Evolutionary conservation across 2,888 invertebrate species (phyloP).

Genomic region (Blastobasis adustella): DNA sequence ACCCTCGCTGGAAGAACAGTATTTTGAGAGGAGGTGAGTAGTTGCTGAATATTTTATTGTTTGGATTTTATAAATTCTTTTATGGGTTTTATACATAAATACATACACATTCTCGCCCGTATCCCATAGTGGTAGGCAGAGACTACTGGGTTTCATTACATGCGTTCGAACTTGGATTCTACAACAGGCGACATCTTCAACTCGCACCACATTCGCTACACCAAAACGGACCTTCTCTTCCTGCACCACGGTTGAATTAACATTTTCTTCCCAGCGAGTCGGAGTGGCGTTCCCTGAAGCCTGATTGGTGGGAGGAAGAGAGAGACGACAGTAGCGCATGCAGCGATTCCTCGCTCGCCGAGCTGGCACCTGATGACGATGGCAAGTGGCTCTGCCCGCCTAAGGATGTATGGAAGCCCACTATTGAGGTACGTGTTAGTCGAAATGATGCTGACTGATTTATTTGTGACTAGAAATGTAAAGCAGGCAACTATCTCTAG

Average conservation of each 20-base stretch:
- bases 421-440: constrained; percentile 76
- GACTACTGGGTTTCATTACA: no score
- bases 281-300: constrained; percentile 46
- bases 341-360: constrained; percentile 60
- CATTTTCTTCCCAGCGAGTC: constrained; percentile 32
- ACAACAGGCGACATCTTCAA: no score
- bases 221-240: no score
- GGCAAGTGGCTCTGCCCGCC: constrained; percentile 85
- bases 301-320: constrained; percentile 49
- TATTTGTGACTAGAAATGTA: no score
- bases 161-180: no score
- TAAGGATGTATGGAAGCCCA: constrained; percentile 87
- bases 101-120: no score
- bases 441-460: no score
- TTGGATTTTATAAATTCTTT: background rate
- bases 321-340: constrained; percentile 62
- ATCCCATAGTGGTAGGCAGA: no score
- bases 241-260: no score
- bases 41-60: background rate
- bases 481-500: no score
- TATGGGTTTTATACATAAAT: no score
- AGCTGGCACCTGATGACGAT: constrained; percentile 61
- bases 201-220: no score
- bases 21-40: constrained; percentile 53
- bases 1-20: constrained; percentile 47